Evolutionary conservation across 2,888 invertebrate species (phyloP), one percentile per base, ranked within the genome.

Genomic region (Amorpha juglandis): DNA sequence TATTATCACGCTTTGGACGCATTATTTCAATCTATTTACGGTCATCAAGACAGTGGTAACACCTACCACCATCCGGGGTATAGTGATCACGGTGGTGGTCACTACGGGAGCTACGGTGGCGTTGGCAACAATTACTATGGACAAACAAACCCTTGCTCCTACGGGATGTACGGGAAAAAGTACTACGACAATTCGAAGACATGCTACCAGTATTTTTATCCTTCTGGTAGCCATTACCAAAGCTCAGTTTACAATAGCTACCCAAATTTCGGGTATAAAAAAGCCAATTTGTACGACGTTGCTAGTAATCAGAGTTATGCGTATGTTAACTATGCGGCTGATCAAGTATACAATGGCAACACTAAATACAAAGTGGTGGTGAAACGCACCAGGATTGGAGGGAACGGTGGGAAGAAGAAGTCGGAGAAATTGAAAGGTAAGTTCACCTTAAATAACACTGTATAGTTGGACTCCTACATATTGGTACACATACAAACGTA

Each of bases 1-100:
- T 92, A 91, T 48, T 92, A 92, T 63, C 88, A 89, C 53, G 92
- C 92, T 0, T 76, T 91, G n/a, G 91, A 92, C 47, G 84, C 86
- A 0, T 63, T 92, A 9, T 82, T 92, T 27, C 88, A 91, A 16
- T 80, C 75, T 7, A 21, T 90, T 1, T 84, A 85, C 47, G 83
- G 81, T 0, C 80, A 86, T 35, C 78, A 55, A 11, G 70, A 76
- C 50, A 70, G 71, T 0, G 50, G 74, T 35, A 48, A 72, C 64
- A 50, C 72, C 55, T 71, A 68, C 12, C 68, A 68, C 12, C 68
- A 74, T 27, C 27, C 1, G 4, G 75, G 73, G 48, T 72, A 76
- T 11, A 69, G 69, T 6, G 12, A 67, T 19, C 27, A 45, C n/a
- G n/a, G n/a, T n/a, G n/a, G n/a, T n/a, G n/a, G n/a, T n/a, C 27